Percentiles rank a stretch among this genome's conserved stretches.
Conservation (phyloP, 2,888 invertebrate genomes). For the Strigamia maritima region DNA sequence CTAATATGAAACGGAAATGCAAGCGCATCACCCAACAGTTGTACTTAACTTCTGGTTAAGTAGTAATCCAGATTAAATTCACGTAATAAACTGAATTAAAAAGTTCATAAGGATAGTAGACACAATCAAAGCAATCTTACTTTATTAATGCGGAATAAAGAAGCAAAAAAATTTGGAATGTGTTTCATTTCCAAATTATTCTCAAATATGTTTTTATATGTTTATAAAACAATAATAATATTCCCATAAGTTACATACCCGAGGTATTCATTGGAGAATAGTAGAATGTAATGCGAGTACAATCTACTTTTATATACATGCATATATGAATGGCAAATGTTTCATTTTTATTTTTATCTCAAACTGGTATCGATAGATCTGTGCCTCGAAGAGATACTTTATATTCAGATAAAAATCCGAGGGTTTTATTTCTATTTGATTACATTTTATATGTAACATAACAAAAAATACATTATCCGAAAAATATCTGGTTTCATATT, state of each 20-base stretch:
- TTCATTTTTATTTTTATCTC: background rate
- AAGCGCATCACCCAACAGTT: background rate
- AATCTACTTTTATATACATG: background rate
- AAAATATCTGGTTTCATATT: no score
- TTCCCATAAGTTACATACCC: background rate
- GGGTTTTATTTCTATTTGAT: slow-evolving; percentile 22
- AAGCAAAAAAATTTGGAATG: background rate
- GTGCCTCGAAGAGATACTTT: background rate
- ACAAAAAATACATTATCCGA: background rate
- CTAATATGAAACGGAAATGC: slow-evolving; percentile 30
- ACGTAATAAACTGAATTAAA: background rate
- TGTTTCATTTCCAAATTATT: background rate
- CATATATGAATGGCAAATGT: slow-evolving; percentile 20
- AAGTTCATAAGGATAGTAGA: background rate
- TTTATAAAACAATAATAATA: background rate
- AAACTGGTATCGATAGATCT: background rate
- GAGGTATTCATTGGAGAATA: background rate
- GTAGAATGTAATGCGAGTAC: background rate
- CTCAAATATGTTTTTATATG: background rate
- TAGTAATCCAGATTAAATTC: background rate
- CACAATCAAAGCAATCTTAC: background rate
- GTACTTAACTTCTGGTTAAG: slow-evolving; percentile 17
- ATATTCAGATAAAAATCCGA: background rate
- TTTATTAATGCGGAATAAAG: background rate
- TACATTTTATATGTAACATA: background rate